phyloP scores from a whole-genome alignment of 2,113 vertebrate species.

The Pluvialis apricaria region DNA sequence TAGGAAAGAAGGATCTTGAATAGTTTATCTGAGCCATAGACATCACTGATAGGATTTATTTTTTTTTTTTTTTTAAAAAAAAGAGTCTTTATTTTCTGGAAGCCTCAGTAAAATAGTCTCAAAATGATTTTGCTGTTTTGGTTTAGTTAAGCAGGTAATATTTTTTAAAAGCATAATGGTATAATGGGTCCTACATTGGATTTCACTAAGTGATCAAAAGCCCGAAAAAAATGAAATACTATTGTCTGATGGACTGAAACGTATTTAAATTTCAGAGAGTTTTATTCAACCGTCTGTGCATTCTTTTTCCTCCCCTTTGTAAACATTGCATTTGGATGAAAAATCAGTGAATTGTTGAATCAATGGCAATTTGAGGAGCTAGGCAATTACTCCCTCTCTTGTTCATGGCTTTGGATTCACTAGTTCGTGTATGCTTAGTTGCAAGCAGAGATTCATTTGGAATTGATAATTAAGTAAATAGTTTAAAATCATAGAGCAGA shows the following conservation, averaged over 20 bases:
- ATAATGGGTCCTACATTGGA: neutral
- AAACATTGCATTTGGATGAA: neutral
- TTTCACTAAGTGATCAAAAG: neutral
- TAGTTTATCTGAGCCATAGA: slow-evolving; percentile 37
- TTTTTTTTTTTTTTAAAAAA: too few species aligned
- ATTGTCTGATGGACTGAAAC: neutral
- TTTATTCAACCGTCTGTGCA: neutral
- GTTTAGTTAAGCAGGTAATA: neutral
- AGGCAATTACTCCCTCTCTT: neutral
- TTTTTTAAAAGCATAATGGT: neutral
- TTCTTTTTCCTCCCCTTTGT: neutral
- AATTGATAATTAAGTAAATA: neutral
- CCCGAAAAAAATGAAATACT: neutral
- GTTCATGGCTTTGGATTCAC: neutral
- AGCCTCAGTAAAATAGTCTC: slow-evolving; percentile 5
- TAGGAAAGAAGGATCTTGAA: slow-evolving; percentile 52
- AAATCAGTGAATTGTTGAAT: neutral
- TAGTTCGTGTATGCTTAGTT: neutral
- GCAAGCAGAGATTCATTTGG: neutral
- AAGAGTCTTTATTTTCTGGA: slow-evolving; percentile 43
- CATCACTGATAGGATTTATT: slow-evolving; percentile 23
- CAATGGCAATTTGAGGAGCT: neutral
- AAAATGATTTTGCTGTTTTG: neutral
- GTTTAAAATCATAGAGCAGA: neutral
- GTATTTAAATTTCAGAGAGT: neutral